Conservation (phyloP, 2,113 vertebrate species). For the Pangasianodon hypophthalmus region DNA sequence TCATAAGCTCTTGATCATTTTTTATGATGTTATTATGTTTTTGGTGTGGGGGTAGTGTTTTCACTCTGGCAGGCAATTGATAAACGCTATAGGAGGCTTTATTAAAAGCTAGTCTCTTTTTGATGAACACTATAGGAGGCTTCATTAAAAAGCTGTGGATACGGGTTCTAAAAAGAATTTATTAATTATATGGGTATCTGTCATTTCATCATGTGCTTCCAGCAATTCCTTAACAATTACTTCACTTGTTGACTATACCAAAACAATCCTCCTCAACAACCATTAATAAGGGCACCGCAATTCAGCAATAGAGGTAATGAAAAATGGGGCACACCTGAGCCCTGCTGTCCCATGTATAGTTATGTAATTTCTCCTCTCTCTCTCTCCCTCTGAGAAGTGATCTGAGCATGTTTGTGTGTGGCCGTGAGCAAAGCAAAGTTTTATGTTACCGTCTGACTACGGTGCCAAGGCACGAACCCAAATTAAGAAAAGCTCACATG, state of each 20-base stretch:
- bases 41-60: constrained; percentile 37
- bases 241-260: constrained; percentile 1
- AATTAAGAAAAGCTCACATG: constrained; percentile 1
- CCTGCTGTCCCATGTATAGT: not conserved
- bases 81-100: constrained; percentile 30
- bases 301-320: not conserved
- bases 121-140: constrained; percentile 19
- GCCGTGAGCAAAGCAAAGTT: not conserved
- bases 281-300: not conserved
- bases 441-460: not conserved
- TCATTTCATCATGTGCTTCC: constrained; percentile 36
- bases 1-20: constrained; percentile 54
- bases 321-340: not conserved
- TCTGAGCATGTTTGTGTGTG: not conserved
- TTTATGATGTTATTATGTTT: constrained; percentile 53
- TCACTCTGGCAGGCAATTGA: constrained; percentile 50
- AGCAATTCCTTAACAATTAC: constrained; percentile 12
- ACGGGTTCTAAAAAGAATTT: constrained; percentile 36
- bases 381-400: not conserved
- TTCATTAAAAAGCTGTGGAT: constrained; percentile 19
- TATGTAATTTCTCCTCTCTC: not conserved
- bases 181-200: constrained; percentile 10
- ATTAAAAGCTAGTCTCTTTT: constrained; percentile 25
- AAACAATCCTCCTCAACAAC: constrained; percentile 14
- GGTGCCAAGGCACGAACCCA: not conserved